Conservation (phyloP, 2,113 vertebrate species). For the Atlantisia rogersi region DNA sequence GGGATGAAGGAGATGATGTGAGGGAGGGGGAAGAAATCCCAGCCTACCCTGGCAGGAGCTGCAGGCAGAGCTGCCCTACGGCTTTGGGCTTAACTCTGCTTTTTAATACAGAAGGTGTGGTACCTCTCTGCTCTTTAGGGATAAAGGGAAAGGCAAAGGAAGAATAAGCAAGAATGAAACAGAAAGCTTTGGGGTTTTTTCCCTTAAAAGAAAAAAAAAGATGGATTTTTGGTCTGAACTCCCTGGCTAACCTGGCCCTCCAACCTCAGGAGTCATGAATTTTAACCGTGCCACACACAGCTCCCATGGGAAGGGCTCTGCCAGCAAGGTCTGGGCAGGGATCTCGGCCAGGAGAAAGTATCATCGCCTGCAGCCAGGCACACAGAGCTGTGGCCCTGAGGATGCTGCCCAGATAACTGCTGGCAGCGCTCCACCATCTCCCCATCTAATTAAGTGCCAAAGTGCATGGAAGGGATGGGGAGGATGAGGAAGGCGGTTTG, state of each 20-base stretch:
- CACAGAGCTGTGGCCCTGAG: background rate
- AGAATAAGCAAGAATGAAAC: background rate
- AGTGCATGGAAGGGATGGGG: rapidly evolving
- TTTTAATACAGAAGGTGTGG: rapidly evolving
- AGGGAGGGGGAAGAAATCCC: rapidly evolving
- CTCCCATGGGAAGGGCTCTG: background rate
- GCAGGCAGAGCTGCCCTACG: background rate
- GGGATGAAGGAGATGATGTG: rapidly evolving
- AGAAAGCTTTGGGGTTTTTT: background rate
- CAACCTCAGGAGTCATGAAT: background rate
- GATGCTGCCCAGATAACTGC: background rate
- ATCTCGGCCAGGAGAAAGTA: background rate
- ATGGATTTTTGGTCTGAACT: background rate
- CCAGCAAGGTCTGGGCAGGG: background rate
- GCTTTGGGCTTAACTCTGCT: rapidly evolving
- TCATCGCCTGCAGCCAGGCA: rapidly evolving
- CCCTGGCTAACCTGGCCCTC: rapidly evolving
- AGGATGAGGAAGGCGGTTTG: background rate
- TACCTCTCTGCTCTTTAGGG: background rate
- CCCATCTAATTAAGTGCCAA: background rate
- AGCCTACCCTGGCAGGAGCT: background rate
- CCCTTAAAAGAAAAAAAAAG: background rate
- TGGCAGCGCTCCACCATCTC: background rate
- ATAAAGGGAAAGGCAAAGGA: background rate
- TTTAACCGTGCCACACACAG: background rate